Evolutionary conservation across 2,888 invertebrate genomes (phyloP), one percentile per base, ranked within the genome.

Genomic region (Papilio demoleus): DNA sequence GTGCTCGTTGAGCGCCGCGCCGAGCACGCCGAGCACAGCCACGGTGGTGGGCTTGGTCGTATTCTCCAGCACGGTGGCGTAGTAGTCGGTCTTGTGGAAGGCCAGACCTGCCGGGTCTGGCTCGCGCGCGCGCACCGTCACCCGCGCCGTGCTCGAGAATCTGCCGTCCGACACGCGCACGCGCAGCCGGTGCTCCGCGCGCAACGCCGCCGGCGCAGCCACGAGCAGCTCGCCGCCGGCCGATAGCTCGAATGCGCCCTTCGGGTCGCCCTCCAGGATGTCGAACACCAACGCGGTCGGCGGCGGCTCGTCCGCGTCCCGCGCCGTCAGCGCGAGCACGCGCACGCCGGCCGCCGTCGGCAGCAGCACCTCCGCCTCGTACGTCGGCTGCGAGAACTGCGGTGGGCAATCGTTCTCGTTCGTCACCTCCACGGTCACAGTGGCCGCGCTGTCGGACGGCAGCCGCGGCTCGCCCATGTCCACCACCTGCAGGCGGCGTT

Each of bases 371-470:
- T 96, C 96, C 1, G 96, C 95, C 78, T 96, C 95, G 86, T 97
- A 97, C 65, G 94, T 88, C 14, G 94, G 82, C 70, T 94, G 93
- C 9, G 94, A 88, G 87, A 99, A 98, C 65, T 93, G 90, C 3
- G 98, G 98, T n/a, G 97, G 95, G 76, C 97, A 97, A 83, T 98
- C 98, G 88, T 99, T 98, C 6, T 97, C 95, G 87, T 98, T 97
- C 6, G 90, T 93, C 36, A 99, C 95, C 68, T 93, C 90, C 31
- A 99, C 96, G 72, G 94, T 91, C 14, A 99, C 97, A 71, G 93
- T 94, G 0, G 98, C 98, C 12, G 95, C 95, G 67, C 95, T 95
- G 76, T 95, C 95, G 0, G 97, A 96, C 24, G 96, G 95, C 27
- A 97, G 90, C 64, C 95, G 94, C 2, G 99, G 98, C 72, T 94